Evolutionary conservation across 35 echinoderm and acorn worm species (phyloP), one percentile per base, ranked within the genome.

Genomic region (Nesometra sesokonis): DNA sequence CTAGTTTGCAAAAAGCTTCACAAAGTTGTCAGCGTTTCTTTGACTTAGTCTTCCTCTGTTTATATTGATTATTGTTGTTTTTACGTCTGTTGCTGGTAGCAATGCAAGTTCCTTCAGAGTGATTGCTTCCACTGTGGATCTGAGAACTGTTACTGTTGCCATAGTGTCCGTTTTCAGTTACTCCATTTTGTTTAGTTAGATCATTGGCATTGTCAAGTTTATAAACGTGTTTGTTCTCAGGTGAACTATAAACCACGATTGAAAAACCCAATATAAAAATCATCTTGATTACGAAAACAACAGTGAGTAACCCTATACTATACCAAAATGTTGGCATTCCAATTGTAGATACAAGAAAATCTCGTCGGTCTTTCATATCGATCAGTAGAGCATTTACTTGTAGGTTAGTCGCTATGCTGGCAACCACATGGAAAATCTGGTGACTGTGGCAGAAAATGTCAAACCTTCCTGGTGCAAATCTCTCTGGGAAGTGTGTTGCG

Each of bases 361-460:
- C 85, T 29, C 86, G 29, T 29, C 94, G 76, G 17, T 88, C 35
- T 27, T 33, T 36, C 94, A 91, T 91, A 57, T 97, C 94, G 2
- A 57, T 85, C 27, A 89, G 17, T 0, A 91, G 30, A 11, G 86
- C 91, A 15, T 57, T 80, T 0, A 92, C 80, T 52, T 97, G 94
- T 17, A 17, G 34, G 84, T 93, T 93, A 21, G 91, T 93, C 0
- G 91, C 81, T 17, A 88, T 36, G 47, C 34, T 82, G 29, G 89
- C 89, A n/a, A 89, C 36, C 17, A 93, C 82, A 52, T 93, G 91
- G 78, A 93, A 97, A 15, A 93, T 34, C 57, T 97, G 94, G 34
- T 97, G 94, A 77, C 91, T 93, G 47, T 97, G 94, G 33, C 91
- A 91, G n/a, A 97, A 31, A 37, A 97, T 83, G 46, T 97, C 94